Evolutionary conservation across 2,797 vertebrate species (phyloP), one percentile per base, ranked within the genome.

Genomic region (Botia kubotai): DNA sequence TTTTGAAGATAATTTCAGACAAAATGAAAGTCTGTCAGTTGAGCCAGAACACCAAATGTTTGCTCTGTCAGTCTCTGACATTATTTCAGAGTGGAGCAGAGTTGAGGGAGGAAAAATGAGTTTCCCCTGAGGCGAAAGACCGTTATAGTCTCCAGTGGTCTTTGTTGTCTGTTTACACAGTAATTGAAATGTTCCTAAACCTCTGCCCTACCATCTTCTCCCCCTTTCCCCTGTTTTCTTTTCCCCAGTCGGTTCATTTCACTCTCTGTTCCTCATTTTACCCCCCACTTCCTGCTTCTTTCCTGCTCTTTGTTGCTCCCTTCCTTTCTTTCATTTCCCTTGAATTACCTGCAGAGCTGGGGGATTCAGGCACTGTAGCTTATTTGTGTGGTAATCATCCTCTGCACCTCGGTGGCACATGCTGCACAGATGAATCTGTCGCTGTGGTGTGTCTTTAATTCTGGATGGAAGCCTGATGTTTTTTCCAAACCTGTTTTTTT

Each of bases 121-220:
- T 89, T 86, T 91, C 91, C 91, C 92, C 89, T 72, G 11, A 81
- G 92, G 90, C 87, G 88, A 89, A 88, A 90, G 87, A 89, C 86
- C 89, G 85, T 89, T 91, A 88, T 85, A 91, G 87, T 90, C 91
- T 90, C 87, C 88, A 88, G 88, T 90, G 93, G 85, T 90, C 91
- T 91, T 93, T 94, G 92, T 93, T 92, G 90, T 92, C 87, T 88
- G 88, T 87, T 86, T 91, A 88, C 85, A 86, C 89, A 86, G 89
- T 92, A 93, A 93, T 92, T 93, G 91, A 95, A 93, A 93, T 91
- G 88, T 91, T 91, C 89, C 88, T 82, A 89, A 77, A 89, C 83
- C 86, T 83, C 72, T 79, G 19, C 70, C 50, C 77, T 85, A 76
- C 66, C 73, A 57, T 57, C 16, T 50, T 70, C 55, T 58, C 75